Evolutionary conservation across 2,113 vertebrate species (phyloP).

Genomic region (Mastomys natalensis): DNA sequence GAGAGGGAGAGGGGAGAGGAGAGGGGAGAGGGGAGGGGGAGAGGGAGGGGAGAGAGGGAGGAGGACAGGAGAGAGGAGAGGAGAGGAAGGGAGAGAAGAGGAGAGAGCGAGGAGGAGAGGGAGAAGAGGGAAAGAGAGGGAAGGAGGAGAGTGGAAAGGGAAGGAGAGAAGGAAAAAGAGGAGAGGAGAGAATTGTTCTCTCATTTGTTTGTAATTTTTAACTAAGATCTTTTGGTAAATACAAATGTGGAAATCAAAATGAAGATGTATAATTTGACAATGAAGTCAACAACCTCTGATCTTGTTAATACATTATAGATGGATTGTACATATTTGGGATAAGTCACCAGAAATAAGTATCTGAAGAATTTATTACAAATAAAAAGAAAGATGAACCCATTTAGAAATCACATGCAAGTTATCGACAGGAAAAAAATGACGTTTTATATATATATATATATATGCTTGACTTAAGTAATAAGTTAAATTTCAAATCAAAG

Average conservation of each 20-base stretch:
- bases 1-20: too few relatives aligned
- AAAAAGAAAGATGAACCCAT: neutral
- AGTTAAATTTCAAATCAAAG: conserved; percentile 31
- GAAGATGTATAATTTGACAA: too few relatives aligned
- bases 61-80: too few relatives aligned
- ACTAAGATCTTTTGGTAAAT: conserved; percentile 8
- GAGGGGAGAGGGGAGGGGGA: too few relatives aligned
- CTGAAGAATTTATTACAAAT: neutral
- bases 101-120: too few relatives aligned
- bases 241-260: conserved; percentile 21
- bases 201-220: neutral
- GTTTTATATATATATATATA: neutral
- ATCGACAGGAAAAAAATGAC: neutral
- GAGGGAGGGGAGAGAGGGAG: too few relatives aligned
- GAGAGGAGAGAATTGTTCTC: neutral
- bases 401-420: neutral
- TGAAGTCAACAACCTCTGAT: too few relatives aligned
- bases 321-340: too few relatives aligned
- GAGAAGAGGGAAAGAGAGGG: too few relatives aligned
- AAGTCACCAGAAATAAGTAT: neutral
- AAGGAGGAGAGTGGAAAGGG: too few relatives aligned
- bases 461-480: neutral
- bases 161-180: too few relatives aligned
- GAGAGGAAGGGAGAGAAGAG: too few relatives aligned
- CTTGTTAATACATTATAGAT: neutral